Evolutionary conservation across 2,888 invertebrate species (phyloP), one percentile per base, ranked within the genome.

Genomic region (Parnassius orleans): DNA sequence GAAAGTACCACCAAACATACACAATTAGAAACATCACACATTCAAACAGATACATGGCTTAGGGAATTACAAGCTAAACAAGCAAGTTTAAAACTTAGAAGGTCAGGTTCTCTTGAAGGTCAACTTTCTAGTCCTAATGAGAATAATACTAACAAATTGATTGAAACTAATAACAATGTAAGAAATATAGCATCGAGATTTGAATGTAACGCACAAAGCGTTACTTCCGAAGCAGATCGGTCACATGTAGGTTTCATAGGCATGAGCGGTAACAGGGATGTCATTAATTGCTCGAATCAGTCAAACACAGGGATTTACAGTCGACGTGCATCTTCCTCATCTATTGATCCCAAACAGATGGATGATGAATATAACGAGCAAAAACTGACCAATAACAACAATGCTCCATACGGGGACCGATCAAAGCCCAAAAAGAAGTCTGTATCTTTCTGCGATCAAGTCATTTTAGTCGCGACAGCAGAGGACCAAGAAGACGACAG

Each of bases 361-460:
- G 89, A 87, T 56, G 87, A 88, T 11, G 89, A 90, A 58, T 81
- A 79, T 55, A 75, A 68, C 55, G 88, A 88, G 10, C 84, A 85
- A 68, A 89, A 87, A 71, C 71, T 75, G 1, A 73, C 76, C 11
- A 88, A 78, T 59, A 86, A 87, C 44, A 78, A 47, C 59, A 61
- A 43, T 12, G 12, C 53, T 10, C 61, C 76, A 0, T 88, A 91
- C 65, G 86, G 84, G 11, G 93, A 93, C 68, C 83, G 88, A 0
- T 92, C 93, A 57, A 93, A 95, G 64, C 93, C 94, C 0, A 97
- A 97, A 79, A 98, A 98, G 93, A 98, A 98, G 83, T 97, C 97
- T 63, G 98, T 98, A 5, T 98, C 98, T 0, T 98, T 98, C 84
- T 98, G 98, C 77, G 98, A 98, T 81, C 97, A 98, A 86, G 97